Percentiles rank a stretch among this genome's conserved stretches.
Evolutionary conservation across 1,140 invertebrate genomes (phyloP).

Genomic region (Psilanteris sp.): DNA sequence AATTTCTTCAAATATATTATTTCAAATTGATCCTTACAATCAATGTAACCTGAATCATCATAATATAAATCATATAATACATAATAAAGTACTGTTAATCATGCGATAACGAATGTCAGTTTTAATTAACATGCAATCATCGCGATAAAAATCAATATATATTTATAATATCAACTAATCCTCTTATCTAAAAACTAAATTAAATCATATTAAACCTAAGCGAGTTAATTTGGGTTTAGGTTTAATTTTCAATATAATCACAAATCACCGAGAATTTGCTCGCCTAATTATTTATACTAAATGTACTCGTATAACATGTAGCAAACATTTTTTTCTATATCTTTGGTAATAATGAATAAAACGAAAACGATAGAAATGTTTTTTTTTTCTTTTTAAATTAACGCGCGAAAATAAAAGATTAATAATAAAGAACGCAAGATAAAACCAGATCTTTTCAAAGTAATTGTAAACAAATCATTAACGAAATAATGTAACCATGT

Average conservation of each 20-base stretch:
- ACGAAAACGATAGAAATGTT: constrained; percentile 15
- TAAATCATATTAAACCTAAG: too few species aligned
- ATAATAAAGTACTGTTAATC: constrained; percentile 3
- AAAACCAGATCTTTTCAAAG: neutral
- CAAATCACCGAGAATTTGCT: too few species aligned
- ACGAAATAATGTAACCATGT: too few species aligned
- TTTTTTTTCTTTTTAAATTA: constrained; percentile 23
- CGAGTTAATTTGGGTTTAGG: neutral
- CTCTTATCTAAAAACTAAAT: too few species aligned
- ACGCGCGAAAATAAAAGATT: constrained; percentile 15
- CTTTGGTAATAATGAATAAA: too few species aligned
- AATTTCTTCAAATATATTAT: constrained; percentile 8
- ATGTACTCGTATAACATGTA: too few species aligned
- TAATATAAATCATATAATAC: constrained; percentile 3
- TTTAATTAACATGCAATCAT: constrained; percentile 49
- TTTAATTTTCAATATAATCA: too few species aligned
- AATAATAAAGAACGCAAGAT: constrained; percentile 1
- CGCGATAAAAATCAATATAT: constrained; percentile 42
- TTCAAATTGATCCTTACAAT: constrained; percentile 19
- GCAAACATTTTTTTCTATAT: too few species aligned
- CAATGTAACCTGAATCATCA: constrained; percentile 14
- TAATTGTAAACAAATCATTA: too few species aligned
- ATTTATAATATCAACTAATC: too few species aligned
- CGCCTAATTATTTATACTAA: too few species aligned
- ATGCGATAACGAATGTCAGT: constrained; percentile 32